Evolutionary conservation across 2,797 vertebrate species (phyloP), one percentile per base, ranked within the genome.

Genomic region (Sphaeramia orbicularis): DNA sequence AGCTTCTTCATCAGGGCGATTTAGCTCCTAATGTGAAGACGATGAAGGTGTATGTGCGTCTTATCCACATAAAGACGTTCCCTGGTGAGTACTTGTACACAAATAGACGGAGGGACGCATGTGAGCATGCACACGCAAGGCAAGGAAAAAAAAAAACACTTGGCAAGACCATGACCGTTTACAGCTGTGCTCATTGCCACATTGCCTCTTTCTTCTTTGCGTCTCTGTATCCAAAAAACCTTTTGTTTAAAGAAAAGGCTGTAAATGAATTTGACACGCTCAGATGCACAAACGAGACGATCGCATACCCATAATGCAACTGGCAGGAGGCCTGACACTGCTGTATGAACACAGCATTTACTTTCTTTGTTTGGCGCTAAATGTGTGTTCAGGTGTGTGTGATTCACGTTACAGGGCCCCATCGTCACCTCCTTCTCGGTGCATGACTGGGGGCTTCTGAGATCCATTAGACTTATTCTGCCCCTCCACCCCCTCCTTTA

Each of bases 391-490:
- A 67, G 73, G 54, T 52, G 63, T 60, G 54, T 45, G 59, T 36
- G 72, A 13, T 19, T n/a, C 48, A 64, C 57, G 65, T 49, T 56
- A 69, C 55, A 57, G 67, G 74, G 65, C 95, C 96, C 90, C 76
- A 89, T 92, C 94, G 92, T 94, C 94, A 94, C 95, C 95, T 94
- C 94, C 93, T 96, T 93, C 94, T 93, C 88, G 90, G 96, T 88
- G 95, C 97, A 97, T 99, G 97, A 98, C 97, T 96, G 95, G 93
- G 93, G 89, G 94, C 94, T 95, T 94, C 94, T 96, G 95, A 95
- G 96, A 94, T 95, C 94, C 94, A 98, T 98, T 99, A 98, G 95
- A 78, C 77, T 71, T 42, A 76, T 60, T 78, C 69, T 75, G 57
- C 36, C 64, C 41, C 43, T 40, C 27, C 58, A 10, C 50, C 14